Evolutionary conservation across 2,113 vertebrate genomes (phyloP).

Genomic region (Sorex araneus): DNA sequence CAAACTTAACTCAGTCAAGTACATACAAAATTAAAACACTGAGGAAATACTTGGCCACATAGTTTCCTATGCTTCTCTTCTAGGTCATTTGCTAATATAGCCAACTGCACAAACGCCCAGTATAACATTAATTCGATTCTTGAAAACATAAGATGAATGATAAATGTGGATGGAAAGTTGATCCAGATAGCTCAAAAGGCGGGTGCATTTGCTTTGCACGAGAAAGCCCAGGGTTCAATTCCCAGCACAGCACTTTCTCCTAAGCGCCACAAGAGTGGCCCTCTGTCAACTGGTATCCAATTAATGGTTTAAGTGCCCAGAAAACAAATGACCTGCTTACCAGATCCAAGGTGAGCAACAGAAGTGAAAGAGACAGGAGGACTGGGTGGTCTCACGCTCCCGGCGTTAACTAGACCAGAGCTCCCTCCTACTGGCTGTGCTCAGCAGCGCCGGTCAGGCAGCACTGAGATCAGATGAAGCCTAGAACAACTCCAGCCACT

Average conservation of each 20-base stretch:
- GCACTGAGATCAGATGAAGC: not conserved
- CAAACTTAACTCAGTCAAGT: not conserved
- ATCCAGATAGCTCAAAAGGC: too few relatives aligned
- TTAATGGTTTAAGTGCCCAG: not conserved
- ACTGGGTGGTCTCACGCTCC: not conserved
- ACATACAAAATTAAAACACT: constrained; percentile 61
- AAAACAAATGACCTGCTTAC: constrained; percentile 36
- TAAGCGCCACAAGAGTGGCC: too few relatives aligned
- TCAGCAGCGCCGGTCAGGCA: not conserved
- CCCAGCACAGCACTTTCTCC: too few relatives aligned
- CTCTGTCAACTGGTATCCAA: not conserved
- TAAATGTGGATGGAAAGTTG: not conserved
- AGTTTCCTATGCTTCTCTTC: constrained; percentile 11
- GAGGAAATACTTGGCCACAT: constrained; percentile 12
- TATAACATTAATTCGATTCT: constrained; percentile 33
- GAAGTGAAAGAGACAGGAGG: constrained; percentile 5
- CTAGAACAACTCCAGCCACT: not conserved
- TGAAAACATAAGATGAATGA: constrained; percentile 24
- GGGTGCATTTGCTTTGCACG: too few relatives aligned
- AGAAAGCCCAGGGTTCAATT: too few relatives aligned
- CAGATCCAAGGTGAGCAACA: not conserved
- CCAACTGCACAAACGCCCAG: not conserved
- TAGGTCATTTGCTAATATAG: not conserved
- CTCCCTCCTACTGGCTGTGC: not conserved
- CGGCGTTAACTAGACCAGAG: not conserved